A percentile compares a stretch with the other conserved stretches of the same genome.
Evolutionary conservation across 2,888 invertebrate species (phyloP).

Genomic region (Drosophila barbarae): DNA sequence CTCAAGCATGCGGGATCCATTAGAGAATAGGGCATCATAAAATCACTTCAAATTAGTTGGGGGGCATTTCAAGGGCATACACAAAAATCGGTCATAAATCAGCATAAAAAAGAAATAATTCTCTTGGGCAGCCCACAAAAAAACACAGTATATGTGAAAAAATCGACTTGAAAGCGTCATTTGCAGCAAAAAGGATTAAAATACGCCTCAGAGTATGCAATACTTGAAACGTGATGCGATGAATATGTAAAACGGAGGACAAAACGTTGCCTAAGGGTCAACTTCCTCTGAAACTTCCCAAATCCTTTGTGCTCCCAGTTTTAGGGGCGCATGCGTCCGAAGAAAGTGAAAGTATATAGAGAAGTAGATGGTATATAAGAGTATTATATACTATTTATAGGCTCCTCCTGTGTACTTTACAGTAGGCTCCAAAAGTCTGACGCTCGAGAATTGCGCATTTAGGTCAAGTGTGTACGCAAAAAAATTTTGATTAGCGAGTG

Average conservation of each 20-base stretch:
- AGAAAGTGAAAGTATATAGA: conserved; percentile 62
- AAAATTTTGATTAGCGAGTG: conserved; percentile 38
- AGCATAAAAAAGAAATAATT: conserved; percentile 14
- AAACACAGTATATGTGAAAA: neutral
- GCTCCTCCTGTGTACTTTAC: conserved; percentile 8
- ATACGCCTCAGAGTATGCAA: conserved; percentile 36
- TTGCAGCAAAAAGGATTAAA: neutral
- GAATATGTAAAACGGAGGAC: conserved; percentile 3
- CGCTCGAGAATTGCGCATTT: conserved; percentile 62
- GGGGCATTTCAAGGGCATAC: conserved; percentile 28
- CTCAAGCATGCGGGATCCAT: conserved; percentile 19
- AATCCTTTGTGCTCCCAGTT: conserved; percentile 5
- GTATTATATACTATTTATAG: conserved; percentile 3
- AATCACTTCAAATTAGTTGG: conserved; percentile 11
- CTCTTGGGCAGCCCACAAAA: neutral
- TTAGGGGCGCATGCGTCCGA: conserved; percentile 56
- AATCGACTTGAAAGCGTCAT: neutral
- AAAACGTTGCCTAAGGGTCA: conserved; percentile 14
- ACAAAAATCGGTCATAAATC: conserved; percentile 11
- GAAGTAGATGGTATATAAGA: conserved; percentile 6
- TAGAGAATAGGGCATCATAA: conserved; percentile 8
- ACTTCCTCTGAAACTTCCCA: conserved; percentile 18
- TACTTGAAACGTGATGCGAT: conserved; percentile 34
- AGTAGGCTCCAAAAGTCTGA: conserved; percentile 20
- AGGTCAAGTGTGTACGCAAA: conserved; percentile 57